Conservation (phyloP, 2,113 vertebrate genomes). For the Pollimyrus isidori region DNA sequence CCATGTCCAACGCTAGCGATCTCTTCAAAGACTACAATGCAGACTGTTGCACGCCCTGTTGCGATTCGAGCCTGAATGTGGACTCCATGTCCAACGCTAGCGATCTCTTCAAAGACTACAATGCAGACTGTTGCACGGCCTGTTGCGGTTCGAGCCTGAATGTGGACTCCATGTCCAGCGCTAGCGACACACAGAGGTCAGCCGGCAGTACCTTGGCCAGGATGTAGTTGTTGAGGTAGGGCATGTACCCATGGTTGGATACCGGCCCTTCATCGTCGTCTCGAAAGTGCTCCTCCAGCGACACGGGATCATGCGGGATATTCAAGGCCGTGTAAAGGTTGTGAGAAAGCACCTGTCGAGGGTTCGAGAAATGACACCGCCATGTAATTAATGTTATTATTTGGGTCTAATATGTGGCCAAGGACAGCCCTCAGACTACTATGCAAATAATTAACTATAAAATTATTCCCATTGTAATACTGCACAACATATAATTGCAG, state of each 20-base stretch:
- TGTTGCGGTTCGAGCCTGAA: neutral
- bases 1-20: no score
- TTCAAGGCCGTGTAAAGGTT: constrained; percentile 70
- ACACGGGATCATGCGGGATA: constrained; percentile 63
- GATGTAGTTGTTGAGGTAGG: constrained; percentile 71
- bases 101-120: neutral
- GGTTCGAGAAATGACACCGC: neutral
- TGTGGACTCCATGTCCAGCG: neutral
- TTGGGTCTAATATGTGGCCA: neutral
- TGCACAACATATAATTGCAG: neutral
- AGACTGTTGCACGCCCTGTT: neutral
- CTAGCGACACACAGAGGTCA: neutral
- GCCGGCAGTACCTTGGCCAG: constrained; percentile 57
- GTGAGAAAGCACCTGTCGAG: constrained; percentile 62
- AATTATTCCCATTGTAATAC: neutral
- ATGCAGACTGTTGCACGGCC: neutral
- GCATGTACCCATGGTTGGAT: constrained; percentile 71
- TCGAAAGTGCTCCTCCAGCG: constrained; percentile 67
- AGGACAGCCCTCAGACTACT: neutral
- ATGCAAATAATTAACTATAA: neutral
- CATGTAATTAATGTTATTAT: neutral
- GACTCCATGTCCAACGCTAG: no score
- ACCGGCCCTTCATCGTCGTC: constrained; percentile 69
- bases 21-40: neutral
- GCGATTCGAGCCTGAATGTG: neutral